Evolutionary conservation across 2,113 vertebrate species (phyloP), one percentile per base, ranked within the genome.

Genomic region (Chascanopsetta lugubris): DNA sequence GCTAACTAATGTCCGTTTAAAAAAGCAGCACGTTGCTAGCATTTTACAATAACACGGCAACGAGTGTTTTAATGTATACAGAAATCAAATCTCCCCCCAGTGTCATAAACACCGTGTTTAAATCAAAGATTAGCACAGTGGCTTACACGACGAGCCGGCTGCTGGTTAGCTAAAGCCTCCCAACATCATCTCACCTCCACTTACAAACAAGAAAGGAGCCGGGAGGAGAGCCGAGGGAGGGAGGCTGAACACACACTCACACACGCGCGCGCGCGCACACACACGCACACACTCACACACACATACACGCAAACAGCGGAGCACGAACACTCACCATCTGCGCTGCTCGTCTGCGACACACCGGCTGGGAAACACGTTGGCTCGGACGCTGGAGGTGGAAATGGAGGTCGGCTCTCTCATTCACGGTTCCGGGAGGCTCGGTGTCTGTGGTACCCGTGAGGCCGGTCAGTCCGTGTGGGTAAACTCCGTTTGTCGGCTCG

Each of bases 271-370:
- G 85, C 75, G 79, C 76, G 53, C 77, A 74, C 59, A 67, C 72
- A 66, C 69, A 46, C n/a, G n/a, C 58, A 67, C 73, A 69, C 53
- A n/a, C n/a, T n/a, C n/a, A n/a, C n/a, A n/a, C 77, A n/a, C 7
- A 29, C 50, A 69, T 73, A 72, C 57, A 85, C 75, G 79, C 76
- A 53, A 46, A 69, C 40, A 9, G 70, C 9, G 57, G 57, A 43
- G n/a, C 22, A 45, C 21, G 77, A 12, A 5, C 80, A 86, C 91
- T 93, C 83, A 92, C 92, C 91, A 93, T 93, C 87, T 91, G 88
- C 65, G 49, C 74, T 82, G 58, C 46, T 79, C 45, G 51, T 79
- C 51, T 77, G 65, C 57, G 51, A 67, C 61, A 55, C 71, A 15
- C 76, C 24, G 69, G 60, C 61, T 48, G 66, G 62, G 34, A 18